Evolutionary conservation across 2,888 invertebrate species (phyloP).

Genomic region (Liodrosophila aerea): DNA sequence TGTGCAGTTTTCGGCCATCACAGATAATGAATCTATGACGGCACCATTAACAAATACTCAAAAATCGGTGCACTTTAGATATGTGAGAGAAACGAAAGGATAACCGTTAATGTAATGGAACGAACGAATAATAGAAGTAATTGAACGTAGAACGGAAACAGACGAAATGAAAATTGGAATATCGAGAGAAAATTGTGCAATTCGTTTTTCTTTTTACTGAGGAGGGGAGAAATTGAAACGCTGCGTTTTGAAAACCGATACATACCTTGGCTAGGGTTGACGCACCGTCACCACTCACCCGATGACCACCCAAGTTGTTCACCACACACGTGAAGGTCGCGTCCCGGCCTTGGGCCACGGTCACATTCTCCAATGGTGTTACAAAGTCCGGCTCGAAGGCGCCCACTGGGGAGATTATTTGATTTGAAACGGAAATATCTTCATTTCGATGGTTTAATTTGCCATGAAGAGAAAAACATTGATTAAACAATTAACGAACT

Average conservation of each 20-base stretch:
- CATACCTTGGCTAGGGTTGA: conserved; percentile 92
- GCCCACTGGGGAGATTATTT: conserved; percentile 83
- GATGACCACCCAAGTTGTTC: conserved; percentile 89
- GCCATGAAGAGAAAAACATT: conserved; percentile 71
- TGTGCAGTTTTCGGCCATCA: conserved; percentile 48
- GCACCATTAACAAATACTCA: conserved; percentile 11
- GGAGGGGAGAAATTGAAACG: conserved; percentile 44
- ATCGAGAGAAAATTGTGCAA: background rate
- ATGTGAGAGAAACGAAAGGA: conserved; percentile 29
- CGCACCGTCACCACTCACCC: conserved; percentile 92
- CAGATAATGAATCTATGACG: background rate
- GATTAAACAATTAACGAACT: conserved; percentile 67
- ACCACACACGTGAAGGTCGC: conserved; percentile 91
- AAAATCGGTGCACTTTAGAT: conserved; percentile 62
- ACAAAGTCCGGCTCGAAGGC: conserved; percentile 90
- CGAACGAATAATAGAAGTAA: conserved; percentile 4
- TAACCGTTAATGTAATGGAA: no score
- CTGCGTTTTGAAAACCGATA: conserved; percentile 84
- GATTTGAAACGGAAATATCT: conserved; percentile 81
- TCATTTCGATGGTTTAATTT: conserved; percentile 67
- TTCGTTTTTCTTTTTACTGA: background rate
- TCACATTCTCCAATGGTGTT: conserved; percentile 89
- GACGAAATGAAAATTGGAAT: background rate
- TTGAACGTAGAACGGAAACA: background rate
- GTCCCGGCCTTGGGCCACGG: conserved; percentile 89